Conservation (phyloP, 2,113 vertebrate species). For the Panthera uncia region DNA sequence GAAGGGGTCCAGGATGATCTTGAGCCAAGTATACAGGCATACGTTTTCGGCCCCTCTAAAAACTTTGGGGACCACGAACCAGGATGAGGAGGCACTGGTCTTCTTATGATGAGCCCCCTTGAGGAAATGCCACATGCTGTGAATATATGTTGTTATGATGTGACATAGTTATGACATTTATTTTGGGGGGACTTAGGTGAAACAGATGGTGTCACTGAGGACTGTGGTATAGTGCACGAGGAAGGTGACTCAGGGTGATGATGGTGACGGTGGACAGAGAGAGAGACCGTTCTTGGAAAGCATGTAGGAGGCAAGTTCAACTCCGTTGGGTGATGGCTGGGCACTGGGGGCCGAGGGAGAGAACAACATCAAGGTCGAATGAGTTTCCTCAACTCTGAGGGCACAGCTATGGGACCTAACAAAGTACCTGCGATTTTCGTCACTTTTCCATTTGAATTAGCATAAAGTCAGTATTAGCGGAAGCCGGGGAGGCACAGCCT, state of each 20-base stretch:
- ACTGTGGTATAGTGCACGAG: not conserved
- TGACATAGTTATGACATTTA: not conserved
- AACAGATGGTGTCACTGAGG: not conserved
- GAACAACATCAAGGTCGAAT: not conserved
- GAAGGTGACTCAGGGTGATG: no score
- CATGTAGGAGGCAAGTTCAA: not conserved
- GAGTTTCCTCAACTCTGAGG: not conserved
- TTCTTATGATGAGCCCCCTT: rapidly evolving
- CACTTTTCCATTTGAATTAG: not conserved
- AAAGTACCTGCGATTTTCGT: rapidly evolving
- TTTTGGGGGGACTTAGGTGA: not conserved
- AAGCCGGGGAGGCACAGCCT: not conserved
- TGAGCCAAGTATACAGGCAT: not conserved
- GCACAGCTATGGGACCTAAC: not conserved
- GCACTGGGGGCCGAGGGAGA: not conserved
- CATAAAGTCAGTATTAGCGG: not conserved
- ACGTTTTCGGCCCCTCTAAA: not conserved
- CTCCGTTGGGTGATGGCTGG: not conserved
- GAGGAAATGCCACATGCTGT: not conserved
- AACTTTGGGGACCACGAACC: not conserved
- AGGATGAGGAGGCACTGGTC: not conserved
- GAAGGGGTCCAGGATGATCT: not conserved
- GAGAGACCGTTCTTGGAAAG: no score
- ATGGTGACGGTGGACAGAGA: no score
- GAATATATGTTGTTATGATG: not conserved